Evolutionary conservation across 2,797 vertebrate genomes (phyloP).

Genomic region (Propithecus perrieri): DNA sequence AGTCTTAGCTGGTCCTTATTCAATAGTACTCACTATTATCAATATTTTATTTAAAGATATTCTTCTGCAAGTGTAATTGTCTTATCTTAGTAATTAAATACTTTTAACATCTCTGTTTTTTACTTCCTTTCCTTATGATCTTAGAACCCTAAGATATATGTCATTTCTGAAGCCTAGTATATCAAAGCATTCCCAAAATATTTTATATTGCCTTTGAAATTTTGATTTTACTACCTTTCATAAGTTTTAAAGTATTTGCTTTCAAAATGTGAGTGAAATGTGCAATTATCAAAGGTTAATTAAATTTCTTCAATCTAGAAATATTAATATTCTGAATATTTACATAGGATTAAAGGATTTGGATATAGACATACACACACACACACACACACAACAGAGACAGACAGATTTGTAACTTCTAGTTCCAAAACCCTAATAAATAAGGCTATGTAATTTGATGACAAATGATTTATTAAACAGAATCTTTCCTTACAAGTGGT

Average conservation of each 20-base stretch:
- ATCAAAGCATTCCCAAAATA: slow-evolving; percentile 20
- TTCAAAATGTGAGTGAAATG: slow-evolving; percentile 62
- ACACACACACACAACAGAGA: neutral
- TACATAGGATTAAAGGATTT: slow-evolving; percentile 59
- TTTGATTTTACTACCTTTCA: slow-evolving; percentile 54
- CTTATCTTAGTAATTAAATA: slow-evolving; percentile 34
- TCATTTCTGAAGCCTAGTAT: neutral
- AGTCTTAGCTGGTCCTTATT: neutral
- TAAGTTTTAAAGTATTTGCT: slow-evolving; percentile 63
- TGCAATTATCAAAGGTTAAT: slow-evolving; percentile 62
- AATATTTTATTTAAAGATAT: neutral
- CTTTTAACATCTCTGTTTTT: slow-evolving; percentile 21
- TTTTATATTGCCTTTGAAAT: slow-evolving; percentile 54
- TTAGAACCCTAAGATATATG: neutral
- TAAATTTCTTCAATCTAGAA: slow-evolving; percentile 56
- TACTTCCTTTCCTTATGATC: slow-evolving; percentile 13
- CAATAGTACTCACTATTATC: neutral
- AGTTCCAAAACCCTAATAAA: slow-evolving; percentile 37
- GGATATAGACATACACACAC: neutral
- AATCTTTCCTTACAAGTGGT: slow-evolving; percentile 35
- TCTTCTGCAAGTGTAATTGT: neutral
- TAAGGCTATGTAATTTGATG: slow-evolving; percentile 16
- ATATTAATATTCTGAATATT: slow-evolving; percentile 61
- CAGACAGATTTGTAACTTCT: neutral
- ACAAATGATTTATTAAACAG: slow-evolving; percentile 54